Conservation (phyloP, 2,888 invertebrate genomes). For the Eurois occulta region DNA sequence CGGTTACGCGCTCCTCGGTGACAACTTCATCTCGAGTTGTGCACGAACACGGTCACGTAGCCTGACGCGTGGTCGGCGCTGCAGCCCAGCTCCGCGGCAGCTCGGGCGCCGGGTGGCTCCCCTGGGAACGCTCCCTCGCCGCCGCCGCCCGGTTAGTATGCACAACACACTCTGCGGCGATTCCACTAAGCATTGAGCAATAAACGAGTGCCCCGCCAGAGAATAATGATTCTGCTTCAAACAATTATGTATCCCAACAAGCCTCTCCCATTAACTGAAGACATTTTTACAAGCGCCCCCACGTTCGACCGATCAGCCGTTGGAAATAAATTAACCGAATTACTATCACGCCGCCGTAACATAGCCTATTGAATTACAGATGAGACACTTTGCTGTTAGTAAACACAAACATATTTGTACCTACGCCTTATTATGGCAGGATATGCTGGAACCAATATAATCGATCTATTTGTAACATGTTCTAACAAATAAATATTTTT, state of each 20-base stretch:
- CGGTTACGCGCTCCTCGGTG: constrained; percentile 68
- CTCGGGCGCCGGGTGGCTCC: not conserved
- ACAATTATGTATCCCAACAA: constrained; percentile 53
- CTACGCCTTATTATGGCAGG: too few species aligned
- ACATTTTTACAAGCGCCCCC: constrained; percentile 41
- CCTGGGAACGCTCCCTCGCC: not conserved
- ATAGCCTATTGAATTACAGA: constrained; percentile 58
- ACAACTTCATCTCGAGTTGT: constrained; percentile 46
- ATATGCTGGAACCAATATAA: too few species aligned
- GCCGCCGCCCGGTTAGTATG: constrained; percentile 54
- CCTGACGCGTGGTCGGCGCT: constrained; percentile 13
- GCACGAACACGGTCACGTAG: constrained; percentile 36
- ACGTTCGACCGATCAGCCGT: not conserved
- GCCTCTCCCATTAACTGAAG: constrained; percentile 46
- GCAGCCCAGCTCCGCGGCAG: constrained; percentile 11
- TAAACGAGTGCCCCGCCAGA: constrained; percentile 61
- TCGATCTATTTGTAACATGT: too few species aligned
- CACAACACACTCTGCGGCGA: constrained; percentile 50
- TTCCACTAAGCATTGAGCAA: constrained; percentile 68
- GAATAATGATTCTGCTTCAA: constrained; percentile 58
- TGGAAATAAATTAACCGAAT: constrained; percentile 51
- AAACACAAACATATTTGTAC: too few species aligned
- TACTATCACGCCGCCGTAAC: constrained; percentile 39
- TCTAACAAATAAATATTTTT: too few species aligned
- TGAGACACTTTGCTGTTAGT: constrained; percentile 59